A percentile compares a stretch with the other conserved stretches of the same genome.
Conservation (phyloP, 2,888 invertebrate genomes). For the Pecten maximus region DNA sequence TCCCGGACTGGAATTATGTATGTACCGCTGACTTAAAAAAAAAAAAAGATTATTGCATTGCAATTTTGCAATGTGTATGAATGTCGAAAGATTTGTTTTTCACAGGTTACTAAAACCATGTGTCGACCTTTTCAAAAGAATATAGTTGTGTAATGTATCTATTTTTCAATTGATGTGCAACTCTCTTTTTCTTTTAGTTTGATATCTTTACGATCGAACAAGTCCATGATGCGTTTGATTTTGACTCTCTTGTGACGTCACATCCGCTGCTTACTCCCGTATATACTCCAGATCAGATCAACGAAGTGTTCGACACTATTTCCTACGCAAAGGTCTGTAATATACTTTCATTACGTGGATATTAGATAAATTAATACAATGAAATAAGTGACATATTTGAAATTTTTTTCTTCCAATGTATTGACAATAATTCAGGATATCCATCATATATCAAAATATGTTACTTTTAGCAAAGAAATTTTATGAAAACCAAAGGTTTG, state of each 20-base stretch:
- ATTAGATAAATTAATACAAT: too few relatives aligned
- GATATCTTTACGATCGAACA: constrained; percentile 89
- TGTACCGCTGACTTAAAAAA: neutral
- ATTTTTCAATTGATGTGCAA: neutral
- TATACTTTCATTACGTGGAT: too few relatives aligned
- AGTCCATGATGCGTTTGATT: constrained; percentile 88
- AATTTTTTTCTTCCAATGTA: too few relatives aligned
- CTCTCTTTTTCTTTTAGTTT: constrained; percentile 84
- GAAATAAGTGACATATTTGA: too few relatives aligned
- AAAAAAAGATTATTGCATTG: constrained; percentile 82
- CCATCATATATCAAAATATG: too few relatives aligned
- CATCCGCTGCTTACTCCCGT: constrained; percentile 95
- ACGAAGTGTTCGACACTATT: constrained; percentile 94
- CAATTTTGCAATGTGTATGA: too few relatives aligned
- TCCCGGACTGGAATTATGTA: constrained; percentile 88
- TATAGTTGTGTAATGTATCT: neutral
- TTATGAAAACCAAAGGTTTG: too few relatives aligned
- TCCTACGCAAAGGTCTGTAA: constrained; percentile 92
- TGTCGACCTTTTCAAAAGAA: neutral
- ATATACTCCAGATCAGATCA: constrained; percentile 93
- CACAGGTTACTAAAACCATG: too few relatives aligned
- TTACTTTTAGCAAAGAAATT: too few relatives aligned
- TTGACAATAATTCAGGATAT: too few relatives aligned
- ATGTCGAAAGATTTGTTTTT: too few relatives aligned
- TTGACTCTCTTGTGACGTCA: constrained; percentile 91